Base-by-base conservation (phyloP, 2,888 invertebrate genomes). In the Cerastoderma edule region DNA sequence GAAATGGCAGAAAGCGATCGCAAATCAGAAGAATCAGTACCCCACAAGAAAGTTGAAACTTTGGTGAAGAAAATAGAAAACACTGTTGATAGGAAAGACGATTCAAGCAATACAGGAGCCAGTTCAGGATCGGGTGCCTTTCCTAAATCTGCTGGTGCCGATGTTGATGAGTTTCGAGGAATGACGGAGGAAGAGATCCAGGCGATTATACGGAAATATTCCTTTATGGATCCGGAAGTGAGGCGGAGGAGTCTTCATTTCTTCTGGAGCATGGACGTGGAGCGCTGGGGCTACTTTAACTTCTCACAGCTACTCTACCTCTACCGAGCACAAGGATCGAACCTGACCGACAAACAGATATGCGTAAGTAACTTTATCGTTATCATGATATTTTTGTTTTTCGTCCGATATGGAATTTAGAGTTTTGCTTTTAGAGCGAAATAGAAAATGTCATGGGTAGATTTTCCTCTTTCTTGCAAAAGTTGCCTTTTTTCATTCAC, bases 101-200 rank as follows among this genome's bases (percentile, higher is more conserved):
- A 22, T 13, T 5, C 10, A 39, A 24, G 24, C 16, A 27, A 39
- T 39, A 39, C 39, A 24, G 60, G 60, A 39, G 24, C 32, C n/a
- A 27, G n/a, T 22, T 35, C 39, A 33, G 60, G 60, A 39, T 24
- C 24, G 10, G 53, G 5, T 6, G 27, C 27, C 24, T 4, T 4
- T 53, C 27, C 53, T 53, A 24, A 53, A 53, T 24, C 8, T 24
- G 53, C 24, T 22, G 53, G 22, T 10, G 48, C 16, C n/a, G 48
- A 19, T 19, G 48, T 27, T 24, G 53, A 53, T 3, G 53, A 53
- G 2, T 60, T 60, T 24, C 22, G 60, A 19, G 60, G 39, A 22
- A 60, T 60, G 60, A 60, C 60, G 0, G 60, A 60, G 39, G 60
- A 60, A 32, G 60, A 60, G 39, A 60, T 60, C 19, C 60, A 60